Percentiles rank a stretch among this genome's conserved stretches.
Evolutionary conservation across 2,113 vertebrate genomes (phyloP).

Genomic region (Sylvilagus bachmani): DNA sequence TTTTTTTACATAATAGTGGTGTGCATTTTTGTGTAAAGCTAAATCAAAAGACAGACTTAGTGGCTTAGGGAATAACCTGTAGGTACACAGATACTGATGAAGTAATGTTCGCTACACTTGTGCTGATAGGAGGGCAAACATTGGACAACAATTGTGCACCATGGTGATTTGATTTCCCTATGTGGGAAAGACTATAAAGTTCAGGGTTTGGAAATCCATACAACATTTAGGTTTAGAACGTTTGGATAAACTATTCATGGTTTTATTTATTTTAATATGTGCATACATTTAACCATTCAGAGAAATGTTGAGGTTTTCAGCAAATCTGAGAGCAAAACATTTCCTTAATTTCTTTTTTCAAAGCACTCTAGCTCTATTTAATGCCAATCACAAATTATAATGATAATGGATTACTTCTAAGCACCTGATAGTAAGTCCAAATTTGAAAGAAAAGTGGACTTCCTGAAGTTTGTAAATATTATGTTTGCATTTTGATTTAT

Average conservation of each 20-base stretch:
- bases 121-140: neutral
- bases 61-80: neutral
- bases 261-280: neutral
- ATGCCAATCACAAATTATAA: neutral
- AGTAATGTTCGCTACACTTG: neutral
- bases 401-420: neutral
- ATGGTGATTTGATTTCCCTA: neutral
- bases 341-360: neutral
- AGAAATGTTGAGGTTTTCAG: neutral
- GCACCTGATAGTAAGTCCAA: neutral
- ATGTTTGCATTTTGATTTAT: neutral
- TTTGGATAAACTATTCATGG: neutral
- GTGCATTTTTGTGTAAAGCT: neutral
- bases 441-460: neutral
- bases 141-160: accelerated
- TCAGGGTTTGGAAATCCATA: neutral
- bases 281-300: neutral
- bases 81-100: neutral
- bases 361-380: neutral
- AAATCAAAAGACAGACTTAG: neutral
- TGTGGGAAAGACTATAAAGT: neutral
- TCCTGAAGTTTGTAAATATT: neutral
- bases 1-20: slow-evolving; percentile 48
- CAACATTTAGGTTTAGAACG: neutral
- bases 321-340: neutral